phyloP scores from a whole-genome alignment of 1,140 invertebrate genomes.

The Phymastichus coffea region DNA sequence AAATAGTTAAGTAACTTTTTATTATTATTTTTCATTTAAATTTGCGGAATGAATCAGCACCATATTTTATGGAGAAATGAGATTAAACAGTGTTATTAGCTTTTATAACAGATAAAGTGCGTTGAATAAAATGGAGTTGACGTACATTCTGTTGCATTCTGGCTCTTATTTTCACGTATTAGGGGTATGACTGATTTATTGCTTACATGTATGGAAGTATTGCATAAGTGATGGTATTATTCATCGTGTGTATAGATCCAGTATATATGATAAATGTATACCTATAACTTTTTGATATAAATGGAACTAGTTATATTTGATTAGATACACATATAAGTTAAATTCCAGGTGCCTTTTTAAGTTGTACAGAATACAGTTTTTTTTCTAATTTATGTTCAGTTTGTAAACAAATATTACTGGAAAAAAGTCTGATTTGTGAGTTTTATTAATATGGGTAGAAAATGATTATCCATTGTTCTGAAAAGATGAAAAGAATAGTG shows the following conservation, averaged over 20 bases:
- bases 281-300: slow-evolving; percentile 26
- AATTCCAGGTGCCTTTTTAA: slow-evolving; percentile 28
- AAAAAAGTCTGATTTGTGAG: background rate
- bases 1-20: slow-evolving; percentile 16
- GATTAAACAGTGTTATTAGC: background rate
- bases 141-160: slow-evolving; percentile 20
- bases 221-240: slow-evolving; percentile 14
- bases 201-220: slow-evolving; percentile 16
- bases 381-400: background rate
- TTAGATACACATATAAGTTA: slow-evolving; percentile 22
- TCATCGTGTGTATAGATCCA: slow-evolving; percentile 15
- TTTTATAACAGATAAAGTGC: slow-evolving; percentile 12
- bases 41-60: background rate
- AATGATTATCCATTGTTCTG: background rate
- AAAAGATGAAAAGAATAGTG: background rate
- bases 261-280: slow-evolving; percentile 5
- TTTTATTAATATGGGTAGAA: background rate
- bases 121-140: background rate
- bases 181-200: slow-evolving; percentile 12
- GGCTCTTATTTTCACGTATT: slow-evolving; percentile 26
- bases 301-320: slow-evolving; percentile 19
- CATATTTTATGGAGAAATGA: slow-evolving; percentile 10
- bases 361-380: slow-evolving; percentile 17
- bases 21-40: slow-evolving; percentile 18
- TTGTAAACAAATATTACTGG: background rate